phyloP scores from a whole-genome alignment of 2,113 vertebrate genomes.

The Agelaius phoeniceus region DNA sequence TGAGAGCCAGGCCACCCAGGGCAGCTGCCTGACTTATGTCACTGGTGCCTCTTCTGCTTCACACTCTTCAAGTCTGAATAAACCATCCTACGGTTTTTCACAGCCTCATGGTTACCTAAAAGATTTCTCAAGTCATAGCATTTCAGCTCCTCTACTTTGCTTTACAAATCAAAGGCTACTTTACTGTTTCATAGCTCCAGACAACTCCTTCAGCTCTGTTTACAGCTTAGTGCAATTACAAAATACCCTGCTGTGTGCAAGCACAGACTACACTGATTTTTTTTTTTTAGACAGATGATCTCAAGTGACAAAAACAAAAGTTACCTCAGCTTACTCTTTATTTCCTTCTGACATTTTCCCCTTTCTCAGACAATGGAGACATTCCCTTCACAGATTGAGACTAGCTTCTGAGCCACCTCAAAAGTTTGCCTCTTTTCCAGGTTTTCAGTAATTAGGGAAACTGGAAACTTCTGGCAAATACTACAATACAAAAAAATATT shows the following conservation, averaged over 20 bases:
- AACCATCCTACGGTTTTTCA: not conserved
- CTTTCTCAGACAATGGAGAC: not conserved
- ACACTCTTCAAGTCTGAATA: not conserved
- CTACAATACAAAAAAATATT: not conserved
- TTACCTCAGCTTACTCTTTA: not conserved
- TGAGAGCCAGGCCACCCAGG: not conserved
- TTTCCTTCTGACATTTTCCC: not conserved
- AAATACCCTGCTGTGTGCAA: not conserved
- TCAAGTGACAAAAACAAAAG: not conserved
- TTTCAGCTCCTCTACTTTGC: not conserved
- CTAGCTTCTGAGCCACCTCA: not conserved
- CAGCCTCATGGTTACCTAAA: not conserved
- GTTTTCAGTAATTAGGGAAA: not conserved
- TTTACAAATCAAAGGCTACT: not conserved
- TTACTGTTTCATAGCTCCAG: not conserved
- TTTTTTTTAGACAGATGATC: not conserved
- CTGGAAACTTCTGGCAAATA: not conserved
- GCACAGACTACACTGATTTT: not conserved
- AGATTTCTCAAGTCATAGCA: not conserved
- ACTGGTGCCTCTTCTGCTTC: not conserved
- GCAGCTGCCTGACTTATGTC: not conserved
- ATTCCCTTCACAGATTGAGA: not conserved
- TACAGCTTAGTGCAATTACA: not conserved
- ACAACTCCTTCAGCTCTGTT: not conserved
- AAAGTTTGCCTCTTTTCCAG: not conserved